Evolutionary conservation across 2,113 vertebrate genomes (phyloP), one percentile per base, ranked within the genome.

Genomic region (Echinops telfairi): DNA sequence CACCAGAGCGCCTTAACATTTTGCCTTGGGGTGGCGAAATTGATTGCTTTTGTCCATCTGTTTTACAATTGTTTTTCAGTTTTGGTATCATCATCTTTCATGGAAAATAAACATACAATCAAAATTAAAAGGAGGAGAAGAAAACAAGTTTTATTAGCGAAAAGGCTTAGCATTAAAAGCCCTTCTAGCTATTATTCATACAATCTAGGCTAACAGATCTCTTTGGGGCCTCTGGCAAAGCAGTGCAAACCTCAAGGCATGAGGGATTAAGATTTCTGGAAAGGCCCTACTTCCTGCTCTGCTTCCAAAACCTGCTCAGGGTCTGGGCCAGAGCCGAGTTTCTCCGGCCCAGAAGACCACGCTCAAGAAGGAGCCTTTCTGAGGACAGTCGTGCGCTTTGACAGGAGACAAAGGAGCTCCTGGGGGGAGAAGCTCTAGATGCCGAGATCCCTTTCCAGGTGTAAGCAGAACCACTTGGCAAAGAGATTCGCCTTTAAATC

Each of bases 241-340:
- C 71, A 78, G 15, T 64, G 25, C 79, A 62, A 73, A 92, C 66
- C 79, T 7, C 23, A 20, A 85, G 22, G 62, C 77, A 36, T 66
- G 81, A 78, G 62, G 47, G 58, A 83, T 2, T 88, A 38, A 71
- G 22, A 4, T 88, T 94, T 33, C 53, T 84, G 66, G 80, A 88
- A 88, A 90, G 75, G 6, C 9, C 43, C 27, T 68, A 14, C 81
- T 90, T 33, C 38, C 2, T 60, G 78, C 58, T 71, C 1, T 83
- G 70, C 76, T 92, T 78, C 86, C 68, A 83, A 92, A 80, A 64
- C 12, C 53, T 70, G 38, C 33, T 88, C 70, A 60, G 79, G 33
- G 88, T 92, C 83, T 91, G 78, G 90, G 90, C 93, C 83, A 93
- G 71, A 94, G 27, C 81, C 88, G 62, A 83, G 22, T 14, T 10